Evolutionary conservation across 2,888 invertebrate species (phyloP).

Genomic region (Volucella inanis): DNA sequence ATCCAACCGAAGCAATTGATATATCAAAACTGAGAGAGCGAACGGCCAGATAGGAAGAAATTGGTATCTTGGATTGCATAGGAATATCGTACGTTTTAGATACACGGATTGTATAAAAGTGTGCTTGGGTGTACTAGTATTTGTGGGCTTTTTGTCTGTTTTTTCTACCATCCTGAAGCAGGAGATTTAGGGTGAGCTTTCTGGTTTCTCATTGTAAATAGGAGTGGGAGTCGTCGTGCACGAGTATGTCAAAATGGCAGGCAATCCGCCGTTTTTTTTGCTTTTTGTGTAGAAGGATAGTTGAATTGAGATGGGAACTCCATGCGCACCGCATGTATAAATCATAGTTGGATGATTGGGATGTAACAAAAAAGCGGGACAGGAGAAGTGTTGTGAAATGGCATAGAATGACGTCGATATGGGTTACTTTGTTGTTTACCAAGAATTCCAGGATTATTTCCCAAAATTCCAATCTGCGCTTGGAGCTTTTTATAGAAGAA

Average conservation of each 20-base stretch:
- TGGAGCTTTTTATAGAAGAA: conserved; percentile 16
- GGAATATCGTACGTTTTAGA: conserved; percentile 54
- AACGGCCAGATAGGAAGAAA: conserved; percentile 5
- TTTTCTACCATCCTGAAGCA: conserved; percentile 5
- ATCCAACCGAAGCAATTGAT: conserved; percentile 72
- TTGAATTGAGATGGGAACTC: background rate
- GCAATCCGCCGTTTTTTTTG: conserved; percentile 19
- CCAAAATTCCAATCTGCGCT: background rate
- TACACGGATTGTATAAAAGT: conserved; percentile 23
- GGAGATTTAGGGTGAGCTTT: conserved; percentile 56
- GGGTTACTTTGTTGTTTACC: conserved; percentile 48
- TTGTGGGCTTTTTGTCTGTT: too few relatives aligned
- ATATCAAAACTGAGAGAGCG: conserved; percentile 73
- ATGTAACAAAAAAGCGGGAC: conserved; percentile 1
- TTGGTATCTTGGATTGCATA: conserved; percentile 34
- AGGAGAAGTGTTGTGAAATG: background rate
- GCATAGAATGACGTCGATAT: conserved; percentile 47
- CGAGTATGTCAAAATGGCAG: background rate
- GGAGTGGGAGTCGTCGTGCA: conserved; percentile 33
- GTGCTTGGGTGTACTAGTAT: background rate
- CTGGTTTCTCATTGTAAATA: conserved; percentile 21
- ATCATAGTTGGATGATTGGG: conserved; percentile 54
- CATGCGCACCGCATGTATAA: conserved; percentile 58
- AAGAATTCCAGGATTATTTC: conserved; percentile 26
- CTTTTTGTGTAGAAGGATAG: background rate